Conservation (phyloP, 1,140 invertebrate species). For the Aradophagus sp. region DNA sequence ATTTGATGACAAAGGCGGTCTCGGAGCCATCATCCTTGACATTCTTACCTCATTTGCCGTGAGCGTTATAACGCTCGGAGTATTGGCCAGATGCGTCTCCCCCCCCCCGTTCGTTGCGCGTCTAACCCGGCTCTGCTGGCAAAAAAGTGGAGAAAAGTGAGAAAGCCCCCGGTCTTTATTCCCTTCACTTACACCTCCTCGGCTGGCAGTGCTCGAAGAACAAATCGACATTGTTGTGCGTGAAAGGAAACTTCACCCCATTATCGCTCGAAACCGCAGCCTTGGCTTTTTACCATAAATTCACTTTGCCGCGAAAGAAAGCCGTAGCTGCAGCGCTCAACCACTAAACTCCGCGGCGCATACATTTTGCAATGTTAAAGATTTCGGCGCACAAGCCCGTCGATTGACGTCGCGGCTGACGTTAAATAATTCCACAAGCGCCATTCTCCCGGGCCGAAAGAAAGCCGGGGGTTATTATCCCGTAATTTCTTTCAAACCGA, state of each 20-base stretch:
- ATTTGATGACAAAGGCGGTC: constrained; percentile 52
- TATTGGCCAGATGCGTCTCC: constrained; percentile 57
- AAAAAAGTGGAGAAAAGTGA: constrained; percentile 30
- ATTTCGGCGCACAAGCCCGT: constrained; percentile 40
- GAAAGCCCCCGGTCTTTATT: background rate
- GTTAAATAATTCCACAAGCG: constrained; percentile 12
- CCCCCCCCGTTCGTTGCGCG: no score
- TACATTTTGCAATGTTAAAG: constrained; percentile 50
- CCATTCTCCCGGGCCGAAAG: background rate
- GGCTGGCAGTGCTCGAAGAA: constrained; percentile 49
- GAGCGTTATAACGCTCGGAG: constrained; percentile 35
- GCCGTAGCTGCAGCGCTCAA: constrained; percentile 47
- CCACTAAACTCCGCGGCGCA: constrained; percentile 48
- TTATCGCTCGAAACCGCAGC: constrained; percentile 56
- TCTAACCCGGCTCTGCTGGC: constrained; percentile 7
- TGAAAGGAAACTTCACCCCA: constrained; percentile 59
- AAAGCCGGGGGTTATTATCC: no score
- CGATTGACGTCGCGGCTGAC: constrained; percentile 25
- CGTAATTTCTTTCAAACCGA: no score
- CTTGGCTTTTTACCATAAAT: constrained; percentile 58
- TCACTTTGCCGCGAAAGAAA: constrained; percentile 57
- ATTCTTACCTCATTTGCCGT: constrained; percentile 54
- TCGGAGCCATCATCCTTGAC: constrained; percentile 60
- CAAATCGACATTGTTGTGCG: constrained; percentile 59
- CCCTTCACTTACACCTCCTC: background rate